Conservation (phyloP, 2,113 vertebrate genomes). For the Pteruthius melanotis region DNA sequence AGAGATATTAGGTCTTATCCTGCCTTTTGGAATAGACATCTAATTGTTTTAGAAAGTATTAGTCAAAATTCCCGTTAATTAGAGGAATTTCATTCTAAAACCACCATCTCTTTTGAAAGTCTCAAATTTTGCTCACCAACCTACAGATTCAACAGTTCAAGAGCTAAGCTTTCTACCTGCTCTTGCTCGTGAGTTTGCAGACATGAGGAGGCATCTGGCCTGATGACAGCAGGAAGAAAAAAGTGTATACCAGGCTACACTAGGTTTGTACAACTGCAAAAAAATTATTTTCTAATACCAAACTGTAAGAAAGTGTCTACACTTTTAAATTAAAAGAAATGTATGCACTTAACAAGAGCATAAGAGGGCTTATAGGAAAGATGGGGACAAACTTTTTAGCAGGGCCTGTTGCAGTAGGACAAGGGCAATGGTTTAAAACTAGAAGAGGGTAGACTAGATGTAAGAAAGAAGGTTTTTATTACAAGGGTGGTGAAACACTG, state of each 20-base stretch:
- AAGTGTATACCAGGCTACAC: neutral
- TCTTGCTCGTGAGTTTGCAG: neutral
- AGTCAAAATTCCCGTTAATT: neutral
- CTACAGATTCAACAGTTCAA: neutral
- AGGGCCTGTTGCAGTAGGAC: neutral
- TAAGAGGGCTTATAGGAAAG: neutral
- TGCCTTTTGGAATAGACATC: neutral
- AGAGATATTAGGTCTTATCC: neutral
- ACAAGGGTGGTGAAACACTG: neutral
- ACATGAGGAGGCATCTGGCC: neutral
- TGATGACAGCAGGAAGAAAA: neutral
- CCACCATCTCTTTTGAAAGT: neutral
- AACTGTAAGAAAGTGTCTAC: neutral
- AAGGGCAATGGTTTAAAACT: neutral
- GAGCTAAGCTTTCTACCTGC: neutral
- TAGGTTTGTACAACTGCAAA: neutral
- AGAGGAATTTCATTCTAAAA: neutral
- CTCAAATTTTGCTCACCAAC: neutral
- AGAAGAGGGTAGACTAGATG: neutral
- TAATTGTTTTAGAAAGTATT: neutral
- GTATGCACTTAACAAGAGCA: neutral
- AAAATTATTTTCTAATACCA: neutral
- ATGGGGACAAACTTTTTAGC: neutral
- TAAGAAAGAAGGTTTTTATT: neutral
- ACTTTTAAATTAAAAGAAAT: neutral